Conservation (phyloP, 2,797 vertebrate species). For the Sternarchorhynchus goeldii region DNA sequence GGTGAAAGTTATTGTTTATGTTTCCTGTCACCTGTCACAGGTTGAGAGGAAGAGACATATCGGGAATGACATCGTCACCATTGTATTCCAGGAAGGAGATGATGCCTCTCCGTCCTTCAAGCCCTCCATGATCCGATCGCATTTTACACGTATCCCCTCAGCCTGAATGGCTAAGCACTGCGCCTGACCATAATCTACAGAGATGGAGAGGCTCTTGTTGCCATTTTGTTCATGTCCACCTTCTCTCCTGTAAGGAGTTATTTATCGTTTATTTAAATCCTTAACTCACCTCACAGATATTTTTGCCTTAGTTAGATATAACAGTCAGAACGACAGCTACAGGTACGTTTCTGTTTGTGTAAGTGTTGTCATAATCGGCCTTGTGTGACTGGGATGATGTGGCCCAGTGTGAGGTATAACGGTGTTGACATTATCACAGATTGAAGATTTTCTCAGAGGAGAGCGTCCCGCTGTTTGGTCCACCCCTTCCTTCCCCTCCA, state of each 20-base stretch:
- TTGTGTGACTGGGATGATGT: background rate
- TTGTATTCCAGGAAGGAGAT: slow-evolving; percentile 97
- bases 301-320: slow-evolving; percentile 99
- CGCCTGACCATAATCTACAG: background rate
- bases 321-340: slow-evolving; percentile 94
- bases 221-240: too few relatives aligned
- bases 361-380: background rate
- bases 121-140: slow-evolving; percentile 98
- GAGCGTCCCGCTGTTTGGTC: slow-evolving; percentile 96
- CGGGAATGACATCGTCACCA: slow-evolving; percentile 97
- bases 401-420: background rate
- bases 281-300: slow-evolving; percentile 83
- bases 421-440: slow-evolving; percentile 69
- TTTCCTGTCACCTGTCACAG: slow-evolving; percentile 66
- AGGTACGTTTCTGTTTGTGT: slow-evolving; percentile 73
- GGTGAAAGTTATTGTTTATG: slow-evolving; percentile 19
- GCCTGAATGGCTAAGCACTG: too few relatives aligned
- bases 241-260: too few relatives aligned
- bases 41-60: slow-evolving; percentile 98
- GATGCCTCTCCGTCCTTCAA: slow-evolving; percentile 94
- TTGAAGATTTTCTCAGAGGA: slow-evolving; percentile 99
- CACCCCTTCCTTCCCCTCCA: slow-evolving; percentile 92
- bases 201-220: background rate
- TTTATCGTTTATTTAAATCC: slow-evolving; percentile 49
- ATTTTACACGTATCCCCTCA: slow-evolving; percentile 97